These are phyloP conservation scores for Scelioninae gen. 2 DNA, from an alignment of 2,888 invertebrate species.

Conservation along the genomic window DNA sequence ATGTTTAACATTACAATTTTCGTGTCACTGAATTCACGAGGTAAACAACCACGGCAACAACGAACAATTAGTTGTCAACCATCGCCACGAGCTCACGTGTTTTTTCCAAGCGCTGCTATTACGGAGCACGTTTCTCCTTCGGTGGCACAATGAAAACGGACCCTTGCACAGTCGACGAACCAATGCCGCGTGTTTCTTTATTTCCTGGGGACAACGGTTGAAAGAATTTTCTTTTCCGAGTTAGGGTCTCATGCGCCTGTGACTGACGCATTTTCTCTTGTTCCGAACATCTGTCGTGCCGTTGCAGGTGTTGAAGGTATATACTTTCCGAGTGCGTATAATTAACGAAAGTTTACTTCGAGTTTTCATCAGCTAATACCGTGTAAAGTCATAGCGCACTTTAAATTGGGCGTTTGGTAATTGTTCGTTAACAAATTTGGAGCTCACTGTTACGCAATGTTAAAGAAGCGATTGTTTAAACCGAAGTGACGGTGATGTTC, in stretches of 20 bases:
- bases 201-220: conserved; percentile 5
- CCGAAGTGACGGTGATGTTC: too few relatives aligned
- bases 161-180: background rate
- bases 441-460: too few relatives aligned
- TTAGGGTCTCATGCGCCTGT: conserved; percentile 9
- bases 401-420: too few relatives aligned
- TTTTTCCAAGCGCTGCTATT: too few relatives aligned
- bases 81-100: too few relatives aligned
- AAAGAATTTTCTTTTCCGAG: conserved; percentile 4
- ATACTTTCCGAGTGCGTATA: background rate
- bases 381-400: background rate
- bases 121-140: background rate
- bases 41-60: too few relatives aligned
- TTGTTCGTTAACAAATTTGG: too few relatives aligned
- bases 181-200: conserved; percentile 9
- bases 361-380: background rate
- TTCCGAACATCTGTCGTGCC: conserved; percentile 9
- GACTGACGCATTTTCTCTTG: conserved; percentile 7
- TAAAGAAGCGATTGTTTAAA: too few relatives aligned
- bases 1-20: too few relatives aligned
- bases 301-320: background rate
- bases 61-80: too few relatives aligned
- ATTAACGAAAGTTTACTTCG: background rate
- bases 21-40: too few relatives aligned
- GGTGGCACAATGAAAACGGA: background rate